Percentiles rank a stretch among this genome's conserved stretches.
phyloP scores from a whole-genome alignment of 92 coral and sea anemone species.

The Siderastrea radians region DNA sequence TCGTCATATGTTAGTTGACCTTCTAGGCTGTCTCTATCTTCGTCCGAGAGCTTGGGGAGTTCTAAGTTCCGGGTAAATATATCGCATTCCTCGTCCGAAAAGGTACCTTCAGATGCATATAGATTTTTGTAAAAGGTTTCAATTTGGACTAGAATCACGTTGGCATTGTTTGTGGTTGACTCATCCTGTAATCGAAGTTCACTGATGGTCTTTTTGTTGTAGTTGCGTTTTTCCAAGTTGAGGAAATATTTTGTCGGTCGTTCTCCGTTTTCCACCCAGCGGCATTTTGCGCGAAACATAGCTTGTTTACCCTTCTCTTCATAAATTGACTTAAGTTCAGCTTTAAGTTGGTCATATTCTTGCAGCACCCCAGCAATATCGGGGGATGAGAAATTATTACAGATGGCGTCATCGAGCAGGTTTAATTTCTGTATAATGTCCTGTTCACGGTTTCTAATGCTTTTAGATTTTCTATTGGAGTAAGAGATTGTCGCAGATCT shows the following conservation, averaged over 20 bases:
- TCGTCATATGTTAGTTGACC: no score
- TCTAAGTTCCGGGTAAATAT: no score
- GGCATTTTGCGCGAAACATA: neutral
- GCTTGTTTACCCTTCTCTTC: neutral
- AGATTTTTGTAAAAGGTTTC: no score
- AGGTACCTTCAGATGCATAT: no score
- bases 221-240: neutral
- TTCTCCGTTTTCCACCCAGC: slow-evolving; percentile 17
- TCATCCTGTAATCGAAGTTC: neutral
- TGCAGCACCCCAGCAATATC: neutral
- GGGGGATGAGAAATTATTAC: neutral
- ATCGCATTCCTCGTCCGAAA: no score
- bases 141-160: neutral
- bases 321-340: neutral
- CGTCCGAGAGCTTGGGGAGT: no score
- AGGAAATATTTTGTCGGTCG: neutral
- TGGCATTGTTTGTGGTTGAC: neutral
- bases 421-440: neutral
- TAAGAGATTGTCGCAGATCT: neutral
- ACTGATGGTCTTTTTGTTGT: neutral
- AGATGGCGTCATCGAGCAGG: neutral
- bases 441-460: neutral
- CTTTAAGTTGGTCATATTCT: neutral
- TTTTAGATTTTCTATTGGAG: neutral
- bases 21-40: no score